Percentiles rank a stretch among this genome's conserved stretches.
Evolutionary conservation across 2,113 vertebrate species (phyloP).

Genomic region (Climacteris rufus): DNA sequence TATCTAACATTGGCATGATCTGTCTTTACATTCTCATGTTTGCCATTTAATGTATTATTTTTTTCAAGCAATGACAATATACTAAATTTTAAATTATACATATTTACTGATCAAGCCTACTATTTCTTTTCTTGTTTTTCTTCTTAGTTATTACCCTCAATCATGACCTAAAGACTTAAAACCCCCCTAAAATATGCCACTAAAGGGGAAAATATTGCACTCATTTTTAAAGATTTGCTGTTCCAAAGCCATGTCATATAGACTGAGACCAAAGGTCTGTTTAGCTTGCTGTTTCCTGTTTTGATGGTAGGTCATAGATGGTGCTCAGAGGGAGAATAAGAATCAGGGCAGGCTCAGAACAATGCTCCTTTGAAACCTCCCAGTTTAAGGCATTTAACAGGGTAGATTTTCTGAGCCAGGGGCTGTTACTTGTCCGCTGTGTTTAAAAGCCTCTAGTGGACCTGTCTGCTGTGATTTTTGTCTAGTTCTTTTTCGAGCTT

Average conservation of each 20-base stretch:
- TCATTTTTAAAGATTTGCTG: background rate
- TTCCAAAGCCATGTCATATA: background rate
- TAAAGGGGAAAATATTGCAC: background rate
- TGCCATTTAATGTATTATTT: background rate
- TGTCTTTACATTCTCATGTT: background rate
- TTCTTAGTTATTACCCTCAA: background rate
- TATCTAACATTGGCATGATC: background rate
- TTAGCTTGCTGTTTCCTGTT: background rate
- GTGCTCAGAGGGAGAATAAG: background rate
- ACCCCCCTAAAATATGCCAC: background rate
- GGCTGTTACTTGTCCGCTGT: background rate
- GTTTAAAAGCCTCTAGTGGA: background rate
- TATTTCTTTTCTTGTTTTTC: background rate
- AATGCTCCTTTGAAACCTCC: background rate
- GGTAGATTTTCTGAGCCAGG: background rate
- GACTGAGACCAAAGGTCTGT: background rate
- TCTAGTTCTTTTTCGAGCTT: background rate
- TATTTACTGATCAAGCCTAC: background rate
- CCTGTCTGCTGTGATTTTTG: background rate
- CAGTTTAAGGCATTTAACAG: conserved; percentile 2
- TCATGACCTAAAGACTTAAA: background rate
- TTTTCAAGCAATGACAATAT: background rate
- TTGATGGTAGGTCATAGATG: background rate
- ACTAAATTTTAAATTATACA: background rate
- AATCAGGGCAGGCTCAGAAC: background rate